Evolutionary conservation across 35 echinoderm and acorn worm genomes (phyloP), one percentile per base, ranked within the genome.

Genomic region (Acanthaster planci): DNA sequence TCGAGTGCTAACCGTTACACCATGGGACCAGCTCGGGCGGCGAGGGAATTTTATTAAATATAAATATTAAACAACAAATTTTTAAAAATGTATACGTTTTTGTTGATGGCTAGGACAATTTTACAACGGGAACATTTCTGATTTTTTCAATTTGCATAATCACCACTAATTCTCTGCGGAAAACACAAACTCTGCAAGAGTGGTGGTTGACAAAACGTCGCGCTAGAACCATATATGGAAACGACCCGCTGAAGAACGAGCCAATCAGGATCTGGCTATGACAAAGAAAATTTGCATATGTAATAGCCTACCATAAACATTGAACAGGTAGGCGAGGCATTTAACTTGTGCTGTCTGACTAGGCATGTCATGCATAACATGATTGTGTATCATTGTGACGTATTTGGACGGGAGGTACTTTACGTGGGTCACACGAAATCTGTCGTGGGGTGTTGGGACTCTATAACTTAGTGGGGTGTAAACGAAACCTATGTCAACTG

Each of bases 1-100:
- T 85, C 83, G 92, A 88, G 92, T 94, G 92, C 92, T 94, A 94
- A 94, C 92, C 92, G 76, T 94, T 94, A 94, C 92, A 94, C 92
- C 87, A 94, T 88, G 81, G 83, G 87, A 86, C 92, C 92, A 60
- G n/a, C 15, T 51, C 39, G 21, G 18, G 3, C 0, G 0, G 0
- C 0, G 2, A 39, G 1, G 39, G 29, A 17, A 38, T 76, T 40
- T 85, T 29, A 3, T 27, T 9, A 22, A 51, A 26, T 76, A 68
- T 85, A 85, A 68, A 85, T 29, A 72, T 1, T 72, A 72, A 6
- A 47, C 42, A 47, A 47, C 4, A 47, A 6, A 47, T 12, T 12
- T 6, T 47, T 12, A 4, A 4, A 47, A 47, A 6, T 47, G 12
- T 47, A 12, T 12, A 47, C 42, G 4, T 47, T 47, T 47, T 47